Evolutionary conservation across 2,797 vertebrate genomes (phyloP).

Genomic region (Anisognathus igniventris): DNA sequence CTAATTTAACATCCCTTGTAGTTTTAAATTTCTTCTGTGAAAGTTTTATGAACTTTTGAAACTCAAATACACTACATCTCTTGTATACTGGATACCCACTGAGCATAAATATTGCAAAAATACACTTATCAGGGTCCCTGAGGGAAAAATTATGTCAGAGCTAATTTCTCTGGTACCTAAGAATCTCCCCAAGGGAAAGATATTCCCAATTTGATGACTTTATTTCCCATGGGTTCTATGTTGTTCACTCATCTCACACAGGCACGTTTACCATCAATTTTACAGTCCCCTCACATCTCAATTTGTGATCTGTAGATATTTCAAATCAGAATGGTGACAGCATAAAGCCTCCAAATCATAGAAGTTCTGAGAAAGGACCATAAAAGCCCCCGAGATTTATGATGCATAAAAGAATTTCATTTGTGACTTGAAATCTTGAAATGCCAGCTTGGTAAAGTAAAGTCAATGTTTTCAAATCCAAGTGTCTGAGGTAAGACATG

Average conservation of each 20-base stretch:
- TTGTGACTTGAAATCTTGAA: neutral
- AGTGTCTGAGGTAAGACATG: neutral
- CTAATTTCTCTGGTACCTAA: neutral
- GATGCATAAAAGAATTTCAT: constrained; percentile 1
- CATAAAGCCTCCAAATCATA: neutral
- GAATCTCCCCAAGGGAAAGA: neutral
- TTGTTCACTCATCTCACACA: neutral
- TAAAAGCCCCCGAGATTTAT: constrained; percentile 31
- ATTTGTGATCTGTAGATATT: constrained; percentile 9
- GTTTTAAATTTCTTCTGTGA: neutral
- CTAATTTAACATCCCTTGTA: neutral
- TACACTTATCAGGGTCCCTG: neutral
- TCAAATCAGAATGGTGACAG: neutral
- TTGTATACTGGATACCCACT: neutral
- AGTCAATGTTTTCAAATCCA: neutral
- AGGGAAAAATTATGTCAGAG: constrained; percentile 5
- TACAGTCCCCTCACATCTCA: neutral
- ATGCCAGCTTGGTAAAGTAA: neutral
- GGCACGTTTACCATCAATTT: neutral
- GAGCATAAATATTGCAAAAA: neutral
- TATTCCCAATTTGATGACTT: neutral
- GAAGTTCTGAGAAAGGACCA: neutral
- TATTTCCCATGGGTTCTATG: neutral
- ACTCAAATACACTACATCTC: neutral
- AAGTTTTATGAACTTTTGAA: constrained; percentile 25